Base-by-base conservation (phyloP, 2,888 invertebrate species). In the Diarsia mendica region DNA sequence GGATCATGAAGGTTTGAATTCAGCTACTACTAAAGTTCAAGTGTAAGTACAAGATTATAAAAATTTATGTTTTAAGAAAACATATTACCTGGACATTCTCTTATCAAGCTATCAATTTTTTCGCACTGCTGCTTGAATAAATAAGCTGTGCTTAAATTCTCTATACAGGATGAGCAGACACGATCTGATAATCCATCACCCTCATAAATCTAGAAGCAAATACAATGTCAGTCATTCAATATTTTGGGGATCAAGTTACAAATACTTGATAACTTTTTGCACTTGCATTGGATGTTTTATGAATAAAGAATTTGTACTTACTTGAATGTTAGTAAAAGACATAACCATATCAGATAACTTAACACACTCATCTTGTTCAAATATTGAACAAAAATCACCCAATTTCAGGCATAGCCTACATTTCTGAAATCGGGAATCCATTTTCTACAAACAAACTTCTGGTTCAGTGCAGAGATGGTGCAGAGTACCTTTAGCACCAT, bases 331-430 rank as follows among this genome's bases (percentile, higher is more conserved):
- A 39, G 95, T 93, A 90, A 96, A 96, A 58, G 96, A 92, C 96
- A 96, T 96, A 75, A 96, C 96, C 96, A 96, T 96, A 72, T 96
- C 96, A 11, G 96, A 96, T 78, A 96, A 87, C 81, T 92, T 95
- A 55, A 95, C 93, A 10, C 94, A 92, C 83, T 96, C 96, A 92
- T 96, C 96, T 91, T 95, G 94, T 80, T 96, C 96, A 85, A 94
- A 96, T 85, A 96, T 96, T 66, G 96, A 96, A 89, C 96, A 95
- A 82, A 96, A 96, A 83, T 96, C 96, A 15, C 96, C 96, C 65
- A 96, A 92, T 89, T 96, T 96, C 78, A 96, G 89, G 83, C 96
- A 96, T 77, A 96, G 85, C 88, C 96, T 92, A 89, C 96, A 96
- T 90, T 96, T 96, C 83, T 95, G 95, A 88, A 95, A 95, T 64